Percentiles rank a stretch among this genome's conserved stretches.
Evolutionary conservation across 2,113 vertebrate species (phyloP).

Genomic region (Gambusia affinis): DNA sequence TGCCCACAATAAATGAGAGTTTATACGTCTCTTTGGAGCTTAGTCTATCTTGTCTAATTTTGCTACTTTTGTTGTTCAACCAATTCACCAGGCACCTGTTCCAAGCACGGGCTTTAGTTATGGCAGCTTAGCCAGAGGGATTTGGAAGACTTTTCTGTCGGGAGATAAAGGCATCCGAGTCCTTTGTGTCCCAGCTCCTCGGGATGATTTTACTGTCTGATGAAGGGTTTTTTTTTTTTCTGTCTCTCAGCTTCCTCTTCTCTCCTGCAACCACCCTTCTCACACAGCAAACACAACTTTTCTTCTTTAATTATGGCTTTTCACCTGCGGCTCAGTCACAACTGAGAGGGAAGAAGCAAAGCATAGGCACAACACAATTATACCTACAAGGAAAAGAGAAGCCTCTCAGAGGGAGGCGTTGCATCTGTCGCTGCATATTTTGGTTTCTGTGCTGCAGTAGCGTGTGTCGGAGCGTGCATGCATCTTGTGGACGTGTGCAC

Average conservation of each 20-base stretch:
- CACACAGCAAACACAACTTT: constrained; percentile 64
- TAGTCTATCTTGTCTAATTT: constrained; percentile 45
- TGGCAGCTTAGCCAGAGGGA: constrained; percentile 66
- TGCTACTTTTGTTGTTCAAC: constrained; percentile 58
- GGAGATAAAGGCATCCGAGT: constrained; percentile 61
- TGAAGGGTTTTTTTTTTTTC: constrained; percentile 61
- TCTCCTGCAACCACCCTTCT: constrained; percentile 20
- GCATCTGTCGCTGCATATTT: neutral
- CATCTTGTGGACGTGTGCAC: constrained; percentile 16
- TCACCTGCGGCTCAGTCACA: constrained; percentile 61
- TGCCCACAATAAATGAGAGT: constrained; percentile 32
- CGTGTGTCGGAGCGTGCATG: constrained; percentile 24
- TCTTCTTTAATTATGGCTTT: constrained; percentile 72
- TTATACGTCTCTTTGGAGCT: constrained; percentile 22
- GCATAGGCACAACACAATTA: constrained; percentile 66
- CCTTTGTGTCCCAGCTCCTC: constrained; percentile 60
- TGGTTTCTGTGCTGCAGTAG: constrained; percentile 29
- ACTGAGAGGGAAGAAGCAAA: constrained; percentile 53
- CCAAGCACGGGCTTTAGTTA: constrained; percentile 63
- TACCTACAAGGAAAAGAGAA: constrained; percentile 48
- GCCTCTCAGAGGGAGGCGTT: constrained; percentile 34
- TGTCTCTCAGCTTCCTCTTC: constrained; percentile 40
- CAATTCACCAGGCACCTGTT: constrained; percentile 42
- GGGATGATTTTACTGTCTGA: constrained; percentile 56
- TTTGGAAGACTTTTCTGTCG: constrained; percentile 59